Percentiles rank a stretch among this genome's conserved stretches.
Evolutionary conservation across 2,888 invertebrate species (phyloP).

Genomic region (Caenorhabditis zanzibari): DNA sequence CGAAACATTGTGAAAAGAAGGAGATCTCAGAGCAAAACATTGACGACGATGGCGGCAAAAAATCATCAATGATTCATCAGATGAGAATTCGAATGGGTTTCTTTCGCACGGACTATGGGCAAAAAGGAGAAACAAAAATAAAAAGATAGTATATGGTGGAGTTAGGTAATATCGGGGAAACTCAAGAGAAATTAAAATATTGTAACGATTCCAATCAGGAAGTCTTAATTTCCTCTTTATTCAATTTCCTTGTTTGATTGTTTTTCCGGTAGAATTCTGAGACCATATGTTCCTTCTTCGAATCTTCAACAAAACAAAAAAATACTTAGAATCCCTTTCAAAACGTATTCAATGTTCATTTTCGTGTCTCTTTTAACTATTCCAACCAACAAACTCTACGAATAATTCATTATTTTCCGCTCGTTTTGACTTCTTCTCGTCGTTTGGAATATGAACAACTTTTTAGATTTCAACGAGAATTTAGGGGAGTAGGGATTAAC

Average conservation of each 20-base stretch:
- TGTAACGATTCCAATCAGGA: neutral
- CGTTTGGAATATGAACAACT: constrained; percentile 3
- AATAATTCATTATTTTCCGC: constrained; percentile 55
- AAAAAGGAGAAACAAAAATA: constrained; percentile 27
- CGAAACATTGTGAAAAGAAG: constrained; percentile 18
- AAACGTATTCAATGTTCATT: constrained; percentile 23
- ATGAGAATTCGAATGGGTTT: constrained; percentile 41
- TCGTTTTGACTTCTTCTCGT: constrained; percentile 29
- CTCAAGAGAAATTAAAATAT: neutral
- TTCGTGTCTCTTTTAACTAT: constrained; percentile 3
- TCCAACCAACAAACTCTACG: constrained; percentile 20
- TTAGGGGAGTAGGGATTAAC: neutral
- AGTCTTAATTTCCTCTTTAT: neutral
- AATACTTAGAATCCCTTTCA: neutral
- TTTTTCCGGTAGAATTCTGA: constrained; percentile 23
- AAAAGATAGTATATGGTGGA: constrained; percentile 2
- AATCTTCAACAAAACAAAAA: constrained; percentile 15
- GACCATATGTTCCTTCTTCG: constrained; percentile 31
- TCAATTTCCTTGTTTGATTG: constrained; percentile 36
- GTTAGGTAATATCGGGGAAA: neutral
- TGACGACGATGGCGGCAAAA: constrained; percentile 26
- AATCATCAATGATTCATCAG: constrained; percentile 59
- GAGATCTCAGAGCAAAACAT: constrained; percentile 27
- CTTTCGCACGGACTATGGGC: constrained; percentile 36
- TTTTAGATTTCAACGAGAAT: neutral